phyloP scores from a whole-genome alignment of 2,888 invertebrate species.

The Netelia inedita region DNA sequence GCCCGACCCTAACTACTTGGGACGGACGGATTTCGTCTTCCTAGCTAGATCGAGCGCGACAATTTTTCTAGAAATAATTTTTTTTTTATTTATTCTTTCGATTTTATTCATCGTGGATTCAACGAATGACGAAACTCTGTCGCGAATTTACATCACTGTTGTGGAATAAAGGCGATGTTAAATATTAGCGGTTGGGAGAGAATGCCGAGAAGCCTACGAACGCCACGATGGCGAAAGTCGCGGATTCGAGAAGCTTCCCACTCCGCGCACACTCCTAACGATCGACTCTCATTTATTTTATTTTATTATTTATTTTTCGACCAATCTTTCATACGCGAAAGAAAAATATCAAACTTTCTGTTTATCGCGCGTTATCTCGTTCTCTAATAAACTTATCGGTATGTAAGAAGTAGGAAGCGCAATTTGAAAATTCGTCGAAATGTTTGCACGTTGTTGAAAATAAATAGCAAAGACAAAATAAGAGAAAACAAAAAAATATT shows the following conservation, averaged over 20 bases:
- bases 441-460: not conserved
- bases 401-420: not conserved
- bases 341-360: no score
- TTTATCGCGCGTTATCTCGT: no score
- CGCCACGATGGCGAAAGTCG: not conserved
- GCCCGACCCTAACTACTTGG: not conserved
- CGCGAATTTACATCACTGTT: not conserved
- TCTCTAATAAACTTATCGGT: not conserved
- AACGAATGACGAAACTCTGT: not conserved
- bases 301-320: not conserved
- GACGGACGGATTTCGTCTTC: not conserved
- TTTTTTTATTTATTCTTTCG: not conserved
- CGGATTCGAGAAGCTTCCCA: not conserved
- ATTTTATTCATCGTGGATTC: not conserved
- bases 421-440: conserved; percentile 3
- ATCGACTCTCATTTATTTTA: not conserved
- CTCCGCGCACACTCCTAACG: not conserved
- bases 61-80: not conserved
- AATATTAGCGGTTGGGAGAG: no score
- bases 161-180: no score
- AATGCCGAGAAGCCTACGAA: no score
- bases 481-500: no score
- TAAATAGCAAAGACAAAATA: no score
- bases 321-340: not conserved
- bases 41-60: not conserved